Base-by-base conservation (phyloP, 2,113 vertebrate genomes). In the Eonycteris spelaea region DNA sequence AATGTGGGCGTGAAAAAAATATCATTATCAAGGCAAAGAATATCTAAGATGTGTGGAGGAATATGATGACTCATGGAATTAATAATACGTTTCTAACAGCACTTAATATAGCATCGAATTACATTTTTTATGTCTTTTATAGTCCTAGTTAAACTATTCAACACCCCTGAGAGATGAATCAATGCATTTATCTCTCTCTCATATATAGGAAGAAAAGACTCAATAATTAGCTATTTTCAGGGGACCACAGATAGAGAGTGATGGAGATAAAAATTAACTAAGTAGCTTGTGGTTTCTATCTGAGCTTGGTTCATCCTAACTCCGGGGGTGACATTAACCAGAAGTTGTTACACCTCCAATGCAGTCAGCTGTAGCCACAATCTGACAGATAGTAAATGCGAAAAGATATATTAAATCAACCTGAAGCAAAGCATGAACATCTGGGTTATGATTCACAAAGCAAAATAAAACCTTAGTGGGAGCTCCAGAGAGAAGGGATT, bases 11-110 rank as follows among this genome's bases (percentile, higher is more conserved):
- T 93, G 35, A 84, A 95, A 92, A 95, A 93, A 95, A 73, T 40
- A 55, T 67, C 45, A 85, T 92, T 77, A 86, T 86, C 35, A 82
- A 83, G 85, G 35, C 88, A 94, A 90, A 90, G 59, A 79, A 80
- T 82, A 83, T 86, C 61, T 86, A 71, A 83, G 68, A 77, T 48
- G 21, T 90, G 30, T 55, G 61, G 61, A 77, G 22, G 48, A 55
- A 70, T 79, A 43, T 74, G 83, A 89, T 93, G 91, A 95, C 75
- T 97, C 95, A 92, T 43, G 6, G 68, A 92, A 94, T 92, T 97
- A 78, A 65, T 82, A 94, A 86, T 79, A 82, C 43, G 63, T 84
- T 97, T 24, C 40, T 70, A 96, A 86, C 26, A 40, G 35, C 22
- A 89, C n/a, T 33, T 78, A 94, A 90, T 79, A 86, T 53, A 79